Base-by-base conservation (phyloP, 2,888 invertebrate genomes). In the Athetis lepigone region DNA sequence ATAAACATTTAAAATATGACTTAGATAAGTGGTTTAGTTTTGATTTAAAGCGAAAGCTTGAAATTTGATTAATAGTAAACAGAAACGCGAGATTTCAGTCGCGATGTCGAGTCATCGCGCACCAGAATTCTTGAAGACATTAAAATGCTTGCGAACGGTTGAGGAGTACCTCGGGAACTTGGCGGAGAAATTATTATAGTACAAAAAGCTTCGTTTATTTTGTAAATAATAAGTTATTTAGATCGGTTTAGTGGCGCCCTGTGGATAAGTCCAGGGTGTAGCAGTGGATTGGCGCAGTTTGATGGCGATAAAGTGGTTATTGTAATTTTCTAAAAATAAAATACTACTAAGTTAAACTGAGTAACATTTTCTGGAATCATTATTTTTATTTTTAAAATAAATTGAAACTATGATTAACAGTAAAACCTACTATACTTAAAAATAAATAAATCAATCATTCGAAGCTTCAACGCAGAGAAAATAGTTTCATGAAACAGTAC, bases 121-220 rank as follows among this genome's bases (percentile, higher is more conserved):
- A 80, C 77, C 82, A 75, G 77, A 83, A 86, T 86, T 84, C 85
- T 82, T 82, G 77, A 80, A 85, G 82, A 85, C 82, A 83, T 85
- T 83, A 83, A 80, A 81, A 76, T 67, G 57, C 54, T 77, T 46
- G 54, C 65, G 62, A 63, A 84, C 85, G 83, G 4, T 65, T 16
- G 61, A 70, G 75, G 72, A 70, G 69, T 65, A 80, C 81, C 54
- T 46, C 49, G 46, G 37, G 27, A 43, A 52, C 36, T 51, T 46
- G 6, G 9, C n/a, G 4, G 11, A 33, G 19, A 27, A 33, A 42
- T 40, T 39, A 36, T 33, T 18, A 16, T 19, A n/a, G 19, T 46
- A 25, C 18, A 66, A 56, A 16, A 25, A 45, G 11, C 19, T 25
- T 4, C 21, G 16, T 27, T 39, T 18, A 33, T 65, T 37, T 8